phyloP scores from a whole-genome alignment of 1,140 invertebrate species.

The Chironomus tepperi region DNA sequence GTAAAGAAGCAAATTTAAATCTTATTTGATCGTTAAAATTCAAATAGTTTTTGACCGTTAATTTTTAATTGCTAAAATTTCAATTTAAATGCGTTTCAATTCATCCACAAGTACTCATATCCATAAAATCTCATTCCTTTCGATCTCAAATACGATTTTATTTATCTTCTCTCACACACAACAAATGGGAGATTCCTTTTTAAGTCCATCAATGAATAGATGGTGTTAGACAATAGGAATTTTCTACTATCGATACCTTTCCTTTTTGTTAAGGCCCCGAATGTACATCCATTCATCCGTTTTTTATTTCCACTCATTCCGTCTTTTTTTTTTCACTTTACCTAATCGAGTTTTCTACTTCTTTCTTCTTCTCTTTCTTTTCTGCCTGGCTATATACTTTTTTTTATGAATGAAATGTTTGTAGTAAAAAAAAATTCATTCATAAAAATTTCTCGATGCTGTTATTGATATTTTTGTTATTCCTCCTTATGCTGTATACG shows the following conservation, averaged over 20 bases:
- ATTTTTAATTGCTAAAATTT: too few relatives aligned
- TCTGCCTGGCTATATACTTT: not conserved
- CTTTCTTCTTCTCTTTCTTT: not conserved
- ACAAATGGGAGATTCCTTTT: not conserved
- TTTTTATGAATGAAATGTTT: constrained; percentile 22
- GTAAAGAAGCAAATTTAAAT: too few relatives aligned
- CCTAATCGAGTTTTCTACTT: not conserved
- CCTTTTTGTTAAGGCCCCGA: not conserved
- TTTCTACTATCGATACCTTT: constrained; percentile 5
- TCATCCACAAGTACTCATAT: too few relatives aligned
- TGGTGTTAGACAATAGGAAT: not conserved
- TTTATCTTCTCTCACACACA: not conserved
- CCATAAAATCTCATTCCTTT: not conserved
- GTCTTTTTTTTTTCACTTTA: not conserved
- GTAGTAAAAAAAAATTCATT: constrained; percentile 22
- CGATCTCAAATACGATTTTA: not conserved
- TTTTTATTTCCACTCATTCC: not conserved
- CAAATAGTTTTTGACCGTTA: too few relatives aligned
- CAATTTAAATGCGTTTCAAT: too few relatives aligned
- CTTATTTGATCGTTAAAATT: too few relatives aligned
- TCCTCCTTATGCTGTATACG: not conserved
- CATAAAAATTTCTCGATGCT: constrained; percentile 20
- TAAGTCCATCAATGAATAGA: not conserved
- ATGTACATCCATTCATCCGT: constrained; percentile 3
- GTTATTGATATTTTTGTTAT: not conserved